These are phyloP conservation scores for Julus scanicus DNA, from an alignment of 2,888 invertebrate species.

Conservation along the genomic window DNA sequence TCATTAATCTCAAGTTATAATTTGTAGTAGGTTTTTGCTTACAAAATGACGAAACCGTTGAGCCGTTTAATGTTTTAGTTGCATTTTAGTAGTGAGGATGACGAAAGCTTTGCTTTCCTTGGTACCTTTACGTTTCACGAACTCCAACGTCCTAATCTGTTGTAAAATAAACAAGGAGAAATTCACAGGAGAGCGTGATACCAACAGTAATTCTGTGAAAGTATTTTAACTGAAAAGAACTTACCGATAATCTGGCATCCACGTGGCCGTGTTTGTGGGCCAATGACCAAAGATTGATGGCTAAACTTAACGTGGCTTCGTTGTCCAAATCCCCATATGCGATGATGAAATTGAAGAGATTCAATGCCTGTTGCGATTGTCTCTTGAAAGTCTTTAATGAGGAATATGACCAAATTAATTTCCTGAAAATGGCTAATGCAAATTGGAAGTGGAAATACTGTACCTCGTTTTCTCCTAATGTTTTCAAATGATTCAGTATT, in stretches of 20 bases:
- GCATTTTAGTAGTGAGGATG: neutral
- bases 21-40: neutral
- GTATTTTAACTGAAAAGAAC: too few species aligned
- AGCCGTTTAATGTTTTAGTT: neutral
- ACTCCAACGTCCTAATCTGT: constrained; percentile 44
- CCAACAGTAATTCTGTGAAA: too few species aligned
- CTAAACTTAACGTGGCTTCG: constrained; percentile 74
- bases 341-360: constrained; percentile 68
- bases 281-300: constrained; percentile 84
- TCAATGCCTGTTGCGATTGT: constrained; percentile 76
- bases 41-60: neutral
- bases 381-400: constrained; percentile 63
- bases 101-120: constrained; percentile 32
- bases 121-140: constrained; percentile 46
- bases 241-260: constrained; percentile 70
- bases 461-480: constrained; percentile 72
- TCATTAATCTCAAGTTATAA: neutral
- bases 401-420: constrained; percentile 50
- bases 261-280: constrained; percentile 74
- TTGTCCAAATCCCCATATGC: constrained; percentile 65
- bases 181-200: too few species aligned
- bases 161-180: neutral
- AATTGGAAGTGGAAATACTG: neutral
- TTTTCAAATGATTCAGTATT: constrained; percentile 76
- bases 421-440: constrained; percentile 60